phyloP scores from a whole-genome alignment of 2,797 vertebrate genomes.

The Pseudochirops cupreus region DNA sequence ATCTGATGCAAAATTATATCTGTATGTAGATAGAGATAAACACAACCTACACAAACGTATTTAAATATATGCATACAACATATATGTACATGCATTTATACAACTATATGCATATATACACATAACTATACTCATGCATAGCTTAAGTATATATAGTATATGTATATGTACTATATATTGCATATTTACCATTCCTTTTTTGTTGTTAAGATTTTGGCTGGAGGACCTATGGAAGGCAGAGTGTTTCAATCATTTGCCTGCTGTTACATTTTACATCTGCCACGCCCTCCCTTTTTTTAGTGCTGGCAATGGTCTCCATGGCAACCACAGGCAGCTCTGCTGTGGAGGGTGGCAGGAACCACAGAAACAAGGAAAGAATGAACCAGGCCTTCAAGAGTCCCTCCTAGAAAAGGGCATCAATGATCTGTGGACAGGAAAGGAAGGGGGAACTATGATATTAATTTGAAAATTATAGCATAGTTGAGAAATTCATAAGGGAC shows the following conservation, averaged over 20 bases:
- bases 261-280: slow-evolving; percentile 27
- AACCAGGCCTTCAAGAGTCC: slow-evolving; percentile 65
- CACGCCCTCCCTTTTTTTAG: slow-evolving; percentile 10
- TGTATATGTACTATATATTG: neutral
- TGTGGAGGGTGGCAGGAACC: slow-evolving; percentile 50
- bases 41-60: neutral
- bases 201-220: neutral
- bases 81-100: accelerated
- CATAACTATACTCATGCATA: neutral
- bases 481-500: neutral
- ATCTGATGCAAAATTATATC: neutral
- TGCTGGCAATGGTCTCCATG: slow-evolving; percentile 67
- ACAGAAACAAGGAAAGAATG: slow-evolving; percentile 55
- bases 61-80: too few relatives aligned
- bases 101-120: neutral
- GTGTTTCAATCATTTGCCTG: neutral
- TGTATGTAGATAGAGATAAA: too few relatives aligned
- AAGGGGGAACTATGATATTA: slow-evolving; percentile 53
- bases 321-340: slow-evolving; percentile 68
- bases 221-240: neutral
- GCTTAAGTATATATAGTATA: neutral
- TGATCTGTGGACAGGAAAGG: slow-evolving; percentile 50
- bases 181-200: neutral
- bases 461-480: slow-evolving; percentile 51
- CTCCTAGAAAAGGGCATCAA: slow-evolving; percentile 39